Evolutionary conservation across 2,888 invertebrate genomes (phyloP), one percentile per base, ranked within the genome.

Genomic region (Laothoe populi): DNA sequence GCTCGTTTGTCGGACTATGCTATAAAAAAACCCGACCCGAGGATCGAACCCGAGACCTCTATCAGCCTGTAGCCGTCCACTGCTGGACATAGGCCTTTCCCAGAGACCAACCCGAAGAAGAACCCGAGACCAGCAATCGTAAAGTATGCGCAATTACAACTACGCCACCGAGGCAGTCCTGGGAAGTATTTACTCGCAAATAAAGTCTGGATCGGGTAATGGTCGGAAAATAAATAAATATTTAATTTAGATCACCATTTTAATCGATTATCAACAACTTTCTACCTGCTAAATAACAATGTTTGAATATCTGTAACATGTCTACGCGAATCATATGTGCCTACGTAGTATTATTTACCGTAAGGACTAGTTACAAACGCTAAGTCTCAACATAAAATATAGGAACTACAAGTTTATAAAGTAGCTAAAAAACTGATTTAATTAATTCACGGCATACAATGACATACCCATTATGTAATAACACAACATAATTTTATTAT

Each of bases 111-210:
- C n/a, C n/a, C n/a, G n/a, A n/a, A n/a, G n/a, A n/a, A n/a, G n/a
- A n/a, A n/a, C n/a, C n/a, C n/a, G n/a, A n/a, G n/a, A n/a, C n/a
- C n/a, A n/a, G n/a, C n/a, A n/a, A n/a, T n/a, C n/a, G n/a, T n/a
- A n/a, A n/a, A n/a, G n/a, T n/a, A n/a, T n/a, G n/a, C n/a, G n/a
- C n/a, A n/a, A n/a, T n/a, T n/a, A n/a, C n/a, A n/a, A n/a, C n/a
- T n/a, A n/a, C n/a, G n/a, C n/a, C n/a, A n/a, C n/a, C n/a, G n/a
- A n/a, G n/a, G n/a, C n/a, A n/a, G n/a, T n/a, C n/a, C 68, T 66
- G 64, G 62, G 61, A 62, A 71, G 61, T 64, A 59, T 62, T 71
- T 67, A 66, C 40, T 19, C 7, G 48, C 46, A 62, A 58, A 62
- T 46, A 57, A 35, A n/a, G 11, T 8, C 16, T 8, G 49, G 31